Base-by-base conservation (phyloP, 2,888 invertebrate genomes). In the Leptinotarsa juncta region DNA sequence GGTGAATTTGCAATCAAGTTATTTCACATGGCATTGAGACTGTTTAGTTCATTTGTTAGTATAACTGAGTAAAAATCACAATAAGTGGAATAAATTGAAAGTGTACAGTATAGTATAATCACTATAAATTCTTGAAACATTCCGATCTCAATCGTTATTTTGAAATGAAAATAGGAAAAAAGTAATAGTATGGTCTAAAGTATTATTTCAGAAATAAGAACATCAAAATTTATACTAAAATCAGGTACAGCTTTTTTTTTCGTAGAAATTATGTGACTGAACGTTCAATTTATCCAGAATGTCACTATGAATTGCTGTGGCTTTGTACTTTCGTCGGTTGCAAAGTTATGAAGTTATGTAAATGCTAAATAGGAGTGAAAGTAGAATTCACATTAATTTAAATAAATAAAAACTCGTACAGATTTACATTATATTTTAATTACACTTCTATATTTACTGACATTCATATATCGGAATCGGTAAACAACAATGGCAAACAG, bases 1-100 rank as follows among this genome's bases (percentile, higher is more conserved):
- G n/a, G 42, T 15, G 62, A 4, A 67, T 20, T 67, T 53, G 26
- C 51, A 53, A 26, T 71, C 20, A 18, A 53, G 57, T 18, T 51
- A 65, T 26, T 71, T 51, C 49, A 69, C 15, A 49, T 71, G 72
- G 48, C 72, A 75, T 71, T 75, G 75, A 75, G 65, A 12, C 50
- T 65, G 67, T 75, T 20, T 26, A 62, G 23, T 23, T 68, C 49
- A 68, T 68, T 68, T 75, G 67, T 67, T 62, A 73, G 67, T 65
- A 50, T 48, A 71, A 73, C 62, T 62, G 23, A 42, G 60, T 57
- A 57, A 60, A 65, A 49, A 60, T 23, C n/a, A 74, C 60, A 70
- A 53, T 67, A 26, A 48, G 67, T 57, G 70, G 67, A 62, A 74
- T 65, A 71, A 65, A 65, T 65, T 53, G 20, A 32, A 62, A 20